Base-by-base conservation (phyloP, 2,113 vertebrate species). In the Castor canadensis region DNA sequence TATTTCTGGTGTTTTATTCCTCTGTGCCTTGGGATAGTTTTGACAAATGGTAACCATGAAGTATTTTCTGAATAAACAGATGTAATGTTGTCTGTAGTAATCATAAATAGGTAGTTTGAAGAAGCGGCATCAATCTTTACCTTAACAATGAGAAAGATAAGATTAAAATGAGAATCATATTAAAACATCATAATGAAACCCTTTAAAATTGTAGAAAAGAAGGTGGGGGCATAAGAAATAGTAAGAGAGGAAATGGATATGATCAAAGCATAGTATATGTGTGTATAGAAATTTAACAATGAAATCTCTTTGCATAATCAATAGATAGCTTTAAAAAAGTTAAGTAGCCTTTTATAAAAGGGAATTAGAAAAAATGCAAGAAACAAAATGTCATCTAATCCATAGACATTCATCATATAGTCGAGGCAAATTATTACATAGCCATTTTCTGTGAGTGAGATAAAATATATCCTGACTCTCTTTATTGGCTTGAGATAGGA, bases 391-490 rank as follows among this genome's bases (percentile, higher is more conserved):
- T 86, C 47, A 92, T 20, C 1, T 1, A 84, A 73, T 4, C 7
- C 16, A 75, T 4, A 86, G 52, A 2, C 35, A 89, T 88, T 75
- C 60, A 38, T 83, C 45, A 35, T n/a, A 76, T 0, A 77, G 47
- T 17, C 6, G 0, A 69, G 12, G 17, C n/a, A 64, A 69, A 77
- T 5, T 28, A 73, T 52, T 56, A 64, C 43, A 49, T 64, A 30
- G 24, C 28, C 16, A 32, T n/a, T 66, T 87, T 75, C 64, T 54
- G 7, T 62, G 15, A 87, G 7, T 49, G 26, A 60, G 10, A 71
- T 47, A 95, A 91, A 85, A 93, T 71, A 85, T 58, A 84, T 81
- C 79, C 20, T 89, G 20, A 16, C 67, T 87, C 45, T 91, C 32
- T 79, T 87, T 56, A 62, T 28, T 92, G 5, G 2, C 0, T 91